Conservation (phyloP, 2,888 invertebrate genomes). For the Leptinotarsa tumamoca region DNA sequence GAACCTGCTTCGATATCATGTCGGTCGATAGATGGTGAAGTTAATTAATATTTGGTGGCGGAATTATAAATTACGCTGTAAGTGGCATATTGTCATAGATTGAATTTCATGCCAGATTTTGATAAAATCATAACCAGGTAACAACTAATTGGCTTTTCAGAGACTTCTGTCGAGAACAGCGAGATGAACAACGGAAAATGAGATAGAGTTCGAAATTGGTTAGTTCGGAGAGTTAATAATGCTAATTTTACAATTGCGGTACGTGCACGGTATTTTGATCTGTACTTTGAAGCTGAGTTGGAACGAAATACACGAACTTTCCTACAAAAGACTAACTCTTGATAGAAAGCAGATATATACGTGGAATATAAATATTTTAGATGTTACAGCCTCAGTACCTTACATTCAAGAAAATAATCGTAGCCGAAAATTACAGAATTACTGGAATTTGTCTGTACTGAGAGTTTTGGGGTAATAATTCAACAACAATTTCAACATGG, state of each 20-base stretch:
- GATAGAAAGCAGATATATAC: neutral
- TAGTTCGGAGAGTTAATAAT: neutral
- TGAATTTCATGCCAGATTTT: neutral
- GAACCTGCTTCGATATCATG: neutral
- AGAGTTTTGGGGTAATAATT: too few relatives aligned
- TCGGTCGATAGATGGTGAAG: neutral
- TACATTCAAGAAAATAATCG: too few relatives aligned
- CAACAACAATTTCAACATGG: too few relatives aligned
- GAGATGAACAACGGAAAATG: neutral
- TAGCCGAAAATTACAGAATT: too few relatives aligned
- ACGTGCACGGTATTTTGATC: neutral
- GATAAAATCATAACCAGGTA: neutral
- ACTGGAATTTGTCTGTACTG: too few relatives aligned
- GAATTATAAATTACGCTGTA: neutral
- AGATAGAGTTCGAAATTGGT: neutral
- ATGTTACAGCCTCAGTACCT: too few relatives aligned
- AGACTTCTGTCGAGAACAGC: neutral
- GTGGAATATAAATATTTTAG: neutral
- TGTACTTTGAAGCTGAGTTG: neutral
- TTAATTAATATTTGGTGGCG: neutral
- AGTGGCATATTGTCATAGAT: neutral
- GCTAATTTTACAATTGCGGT: neutral
- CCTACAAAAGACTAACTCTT: neutral
- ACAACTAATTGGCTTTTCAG: neutral
- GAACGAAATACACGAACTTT: neutral